Evolutionary conservation across 2,888 invertebrate genomes (phyloP).

Genomic region (Drosophila cognata): DNA sequence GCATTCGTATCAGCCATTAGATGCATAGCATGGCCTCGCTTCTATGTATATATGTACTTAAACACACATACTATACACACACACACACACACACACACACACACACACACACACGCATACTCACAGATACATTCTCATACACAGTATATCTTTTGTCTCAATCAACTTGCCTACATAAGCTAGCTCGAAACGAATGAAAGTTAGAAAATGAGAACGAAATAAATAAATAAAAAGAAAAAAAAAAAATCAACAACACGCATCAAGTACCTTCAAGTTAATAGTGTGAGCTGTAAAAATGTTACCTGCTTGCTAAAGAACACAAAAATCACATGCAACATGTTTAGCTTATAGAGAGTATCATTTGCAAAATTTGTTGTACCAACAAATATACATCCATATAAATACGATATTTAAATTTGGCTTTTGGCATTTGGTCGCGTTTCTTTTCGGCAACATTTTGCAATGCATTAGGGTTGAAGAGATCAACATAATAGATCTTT

Average conservation of each 20-base stretch:
- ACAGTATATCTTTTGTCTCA: slow-evolving; percentile 27
- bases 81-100: not conserved
- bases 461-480: slow-evolving; percentile 56
- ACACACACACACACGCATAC: not conserved
- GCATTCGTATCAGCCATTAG: slow-evolving; percentile 28
- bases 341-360: slow-evolving; percentile 42
- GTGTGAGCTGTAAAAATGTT: slow-evolving; percentile 85
- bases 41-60: slow-evolving; percentile 42
- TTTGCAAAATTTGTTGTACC: slow-evolving; percentile 51
- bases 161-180: slow-evolving; percentile 45
- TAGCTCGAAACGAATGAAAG: slow-evolving; percentile 30
- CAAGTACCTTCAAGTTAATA: slow-evolving; percentile 83
- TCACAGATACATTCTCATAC: slow-evolving; percentile 15
- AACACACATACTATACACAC: slow-evolving; percentile 5
- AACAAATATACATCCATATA: slow-evolving; percentile 9
- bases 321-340: slow-evolving; percentile 34
- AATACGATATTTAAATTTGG: slow-evolving; percentile 2
- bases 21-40: slow-evolving; percentile 46
- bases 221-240: slow-evolving; percentile 5
- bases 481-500: slow-evolving; percentile 3
- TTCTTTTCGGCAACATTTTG: slow-evolving; percentile 67
- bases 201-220: slow-evolving; percentile 19
- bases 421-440: slow-evolving; percentile 29
- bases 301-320: slow-evolving; percentile 83
- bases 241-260: slow-evolving; percentile 43